Evolutionary conservation across 2,797 vertebrate genomes (phyloP), one percentile per base, ranked within the genome.

Genomic region (Hoplostethus atlanticus): DNA sequence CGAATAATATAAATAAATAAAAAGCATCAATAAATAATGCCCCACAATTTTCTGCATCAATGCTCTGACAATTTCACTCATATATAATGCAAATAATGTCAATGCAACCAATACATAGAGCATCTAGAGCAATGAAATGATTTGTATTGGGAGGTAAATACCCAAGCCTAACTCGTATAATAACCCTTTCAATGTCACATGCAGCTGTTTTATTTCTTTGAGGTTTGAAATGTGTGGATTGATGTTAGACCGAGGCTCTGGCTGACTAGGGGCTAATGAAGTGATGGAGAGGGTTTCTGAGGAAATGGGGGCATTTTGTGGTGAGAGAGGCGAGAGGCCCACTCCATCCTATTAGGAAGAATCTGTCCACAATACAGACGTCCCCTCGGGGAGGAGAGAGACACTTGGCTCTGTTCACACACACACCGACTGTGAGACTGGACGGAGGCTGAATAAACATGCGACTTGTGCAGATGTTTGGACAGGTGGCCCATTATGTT

Each of bases 401-500:
- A 17, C 40, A 44, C 38, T 36, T 25, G 25, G 46, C 16, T 36
- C 28, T 48, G 25, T 31, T 61, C 50, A 46, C 62, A 61, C 21
- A 61, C 21, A 1, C 47, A 71, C 67, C 66, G 34, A 5, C 16
- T 10, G 52, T 73, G 42, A 53, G 8, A 21, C 38, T 44, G 50
- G 42, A 66, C 48, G 48, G 52, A 76, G 69, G 46, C 64, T 76
- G 57, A 83, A 88, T 72, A 87, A 83, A 88, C 61, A 63, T 62
- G 28, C 0, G 28, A 79, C 68, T 83, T 52, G 16, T 64, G 66
- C 47, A 81, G 78, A 84, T 91, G 88, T 93, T 93, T 89, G 75
- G 77, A 93, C 90, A 93, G 91, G 88, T 93, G 91, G 88, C 58
- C 46, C 36, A 59, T 73, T 78, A 61, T 54, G 63, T 70, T 80